Base-by-base conservation (phyloP, 64 coral and sea anemone species). In the Stylophora pistillata region DNA sequence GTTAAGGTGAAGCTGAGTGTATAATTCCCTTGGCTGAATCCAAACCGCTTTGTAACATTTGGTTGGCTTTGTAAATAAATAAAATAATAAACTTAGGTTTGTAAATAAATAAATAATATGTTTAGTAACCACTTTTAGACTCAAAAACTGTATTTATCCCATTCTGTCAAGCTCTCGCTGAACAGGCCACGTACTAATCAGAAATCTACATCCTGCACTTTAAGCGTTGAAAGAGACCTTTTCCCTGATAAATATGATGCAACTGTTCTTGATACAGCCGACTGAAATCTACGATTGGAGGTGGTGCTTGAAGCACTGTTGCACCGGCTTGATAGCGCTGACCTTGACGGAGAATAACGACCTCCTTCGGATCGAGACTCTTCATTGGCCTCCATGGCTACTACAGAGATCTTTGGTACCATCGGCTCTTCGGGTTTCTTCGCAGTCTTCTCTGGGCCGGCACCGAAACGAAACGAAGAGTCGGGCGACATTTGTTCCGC, bases 401-500 rank as follows among this genome's bases (percentile, higher is more conserved):
- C 72, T 0, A 85, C 57, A 15, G 72, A 74, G 64, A 74, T 77
- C 18, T 74, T 86, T 15, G 73, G 86, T 15, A 74, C 70, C 20
- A 71, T 93, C 85, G 66, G 75, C 29, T 79, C 70, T 53, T 76
- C 70, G 57, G 85, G 71, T 37, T 74, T 37, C 30, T 52, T 55
- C 17, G 74, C 9, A 18, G 29, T 68, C 30, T 15, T 73, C 2
- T 71, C 65, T 26, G 58, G 72, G 25, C 88, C 88, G 9, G 80
- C 84, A 9, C 91, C 77, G 28, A 28, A 37, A 53, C 91, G 83
- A 61, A 88, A 93, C 3, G 85, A 88, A 81, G 91, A 93, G 1
- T 93, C 74, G 21, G 91, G 91, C 64, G 85, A 88, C 33, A 58
- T 13, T 74, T 93, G 91, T 47, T 93, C 91, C 29, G 85, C 91